Percentiles rank a stretch among this genome's conserved stretches.
These are phyloP conservation scores for Papilio xuthus DNA, from an alignment of 1,140 invertebrate species.

Conservation along the genomic window DNA sequence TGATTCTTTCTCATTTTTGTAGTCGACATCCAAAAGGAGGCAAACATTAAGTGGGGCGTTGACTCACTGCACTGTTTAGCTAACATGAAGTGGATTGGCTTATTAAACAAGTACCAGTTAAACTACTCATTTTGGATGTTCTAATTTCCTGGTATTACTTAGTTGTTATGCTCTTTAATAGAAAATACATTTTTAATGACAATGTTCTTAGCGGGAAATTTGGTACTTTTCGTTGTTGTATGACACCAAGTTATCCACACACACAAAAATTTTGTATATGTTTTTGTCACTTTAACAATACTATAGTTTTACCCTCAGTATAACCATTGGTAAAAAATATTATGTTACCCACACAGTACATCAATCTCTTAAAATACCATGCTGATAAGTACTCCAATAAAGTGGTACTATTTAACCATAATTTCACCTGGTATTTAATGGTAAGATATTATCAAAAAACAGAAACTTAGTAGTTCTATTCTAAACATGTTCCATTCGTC, in stretches of 20 bases:
- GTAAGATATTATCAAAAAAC: too few relatives aligned
- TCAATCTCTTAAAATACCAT: slow-evolving; percentile 31
- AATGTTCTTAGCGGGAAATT: not conserved
- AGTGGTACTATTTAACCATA: not conserved
- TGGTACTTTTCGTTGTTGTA: not conserved
- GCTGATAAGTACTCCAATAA: slow-evolving; percentile 10
- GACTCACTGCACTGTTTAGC: slow-evolving; percentile 9
- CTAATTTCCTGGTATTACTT: not conserved
- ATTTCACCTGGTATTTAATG: too few relatives aligned
- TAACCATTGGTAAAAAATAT: too few relatives aligned
- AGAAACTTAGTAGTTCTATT: too few relatives aligned
- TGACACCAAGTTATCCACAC: not conserved
- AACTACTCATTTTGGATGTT: not conserved
- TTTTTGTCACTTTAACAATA: too few relatives aligned
- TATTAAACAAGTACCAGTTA: slow-evolving; percentile 17
- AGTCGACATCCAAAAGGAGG: slow-evolving; percentile 19
- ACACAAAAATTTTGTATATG: not conserved
- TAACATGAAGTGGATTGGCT: not conserved
- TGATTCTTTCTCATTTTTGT: slow-evolving; percentile 19
- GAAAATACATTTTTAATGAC: not conserved
- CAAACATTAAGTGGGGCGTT: slow-evolving; percentile 20
- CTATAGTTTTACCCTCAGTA: not conserved
- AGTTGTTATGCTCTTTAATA: not conserved
- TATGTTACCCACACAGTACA: too few relatives aligned
- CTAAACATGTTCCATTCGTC: too few relatives aligned